phyloP scores from a whole-genome alignment of 2,888 invertebrate genomes.

The Callyntrura guangdongensis region DNA sequence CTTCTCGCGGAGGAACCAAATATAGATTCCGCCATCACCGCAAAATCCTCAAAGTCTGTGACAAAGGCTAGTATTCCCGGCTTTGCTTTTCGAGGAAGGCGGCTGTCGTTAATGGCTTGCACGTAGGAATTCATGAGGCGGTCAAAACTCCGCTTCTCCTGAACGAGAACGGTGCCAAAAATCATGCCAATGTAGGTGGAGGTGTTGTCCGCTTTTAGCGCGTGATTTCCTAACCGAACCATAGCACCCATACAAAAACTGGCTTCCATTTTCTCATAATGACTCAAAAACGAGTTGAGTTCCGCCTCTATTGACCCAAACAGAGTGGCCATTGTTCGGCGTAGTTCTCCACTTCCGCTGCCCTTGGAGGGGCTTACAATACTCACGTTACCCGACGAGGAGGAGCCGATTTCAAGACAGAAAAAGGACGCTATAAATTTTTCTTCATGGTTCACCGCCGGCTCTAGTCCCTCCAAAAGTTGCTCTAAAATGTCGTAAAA shows the following conservation, averaged over 20 bases:
- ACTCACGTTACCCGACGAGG: constrained; percentile 75
- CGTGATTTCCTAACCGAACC: constrained; percentile 96
- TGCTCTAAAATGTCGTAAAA: constrained; percentile 92
- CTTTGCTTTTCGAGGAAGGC: constrained; percentile 91
- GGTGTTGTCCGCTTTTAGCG: constrained; percentile 94
- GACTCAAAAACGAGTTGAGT: constrained; percentile 93
- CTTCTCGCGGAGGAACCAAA: constrained; percentile 95
- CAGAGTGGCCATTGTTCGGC: constrained; percentile 95
- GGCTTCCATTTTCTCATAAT: constrained; percentile 95
- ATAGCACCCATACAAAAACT: constrained; percentile 98
- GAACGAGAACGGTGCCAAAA: constrained; percentile 94
- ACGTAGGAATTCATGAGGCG: constrained; percentile 94
- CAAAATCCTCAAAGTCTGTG: constrained; percentile 95
- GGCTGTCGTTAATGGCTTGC: constrained; percentile 92
- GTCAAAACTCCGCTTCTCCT: constrained; percentile 96
- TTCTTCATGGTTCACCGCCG: constrained; percentile 84
- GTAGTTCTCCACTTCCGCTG: constrained; percentile 89
- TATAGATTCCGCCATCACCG: constrained; percentile 94
- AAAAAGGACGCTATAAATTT: constrained; percentile 83
- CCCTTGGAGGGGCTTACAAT: constrained; percentile 82
- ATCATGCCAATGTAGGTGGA: constrained; percentile 95
- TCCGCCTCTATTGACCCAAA: constrained; percentile 96
- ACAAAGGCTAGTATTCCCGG: constrained; percentile 97
- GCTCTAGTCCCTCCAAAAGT: constrained; percentile 89
- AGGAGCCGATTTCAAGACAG: constrained; percentile 80